Base-by-base conservation (phyloP, 1,140 invertebrate species). In the Ostrea denselamellosa region DNA sequence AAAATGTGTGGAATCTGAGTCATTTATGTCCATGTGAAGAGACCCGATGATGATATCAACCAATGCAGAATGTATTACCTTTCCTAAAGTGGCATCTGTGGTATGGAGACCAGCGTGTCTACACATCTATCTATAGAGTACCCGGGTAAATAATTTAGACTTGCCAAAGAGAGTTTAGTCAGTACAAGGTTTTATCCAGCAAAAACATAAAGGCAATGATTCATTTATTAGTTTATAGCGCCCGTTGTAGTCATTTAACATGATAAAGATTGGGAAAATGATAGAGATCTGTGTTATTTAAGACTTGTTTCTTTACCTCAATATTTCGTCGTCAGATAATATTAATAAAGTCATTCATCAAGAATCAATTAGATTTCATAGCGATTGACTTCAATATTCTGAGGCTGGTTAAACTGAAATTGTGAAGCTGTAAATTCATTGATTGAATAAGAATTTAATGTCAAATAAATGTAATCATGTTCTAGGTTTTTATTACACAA, bases 151-250 rank as follows among this genome's bases (percentile, higher is more conserved):
- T 77, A 77, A 28, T 77, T 77, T 34, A 28, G 68, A 77, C 68
- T 77, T 77, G 68, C 25, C 68, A 77, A 77, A 77, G 28, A 77
- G 68, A 77, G 68, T 77, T 77, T 77, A 77, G 68, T 77, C 68
- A 77, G 68, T 77, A 77, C 68, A 34, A 12, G 8, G 7, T n/a
- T 0, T n/a, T 62, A 62, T 19, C 56, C 17, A 62, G 17, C 28
- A 62, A n/a, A 7, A 62, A 19, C 14, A 62, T 7, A 62, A 62
- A 19, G 56, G 56, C 56, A 77, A 17, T 77, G 68, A 77, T 77
- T 77, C 68, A 77, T 77, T 77, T 77, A 77, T 77, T 77, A 77
- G 28, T 77, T 77, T 77, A 77, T 77, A 77, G 25, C 68, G 28
- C 5, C 12, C 28, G 68, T 77, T 77, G 28, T 25, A 34, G 22